phyloP scores from a whole-genome alignment of 2,888 invertebrate genomes.

The Liopterus haemorrhoidalis region DNA sequence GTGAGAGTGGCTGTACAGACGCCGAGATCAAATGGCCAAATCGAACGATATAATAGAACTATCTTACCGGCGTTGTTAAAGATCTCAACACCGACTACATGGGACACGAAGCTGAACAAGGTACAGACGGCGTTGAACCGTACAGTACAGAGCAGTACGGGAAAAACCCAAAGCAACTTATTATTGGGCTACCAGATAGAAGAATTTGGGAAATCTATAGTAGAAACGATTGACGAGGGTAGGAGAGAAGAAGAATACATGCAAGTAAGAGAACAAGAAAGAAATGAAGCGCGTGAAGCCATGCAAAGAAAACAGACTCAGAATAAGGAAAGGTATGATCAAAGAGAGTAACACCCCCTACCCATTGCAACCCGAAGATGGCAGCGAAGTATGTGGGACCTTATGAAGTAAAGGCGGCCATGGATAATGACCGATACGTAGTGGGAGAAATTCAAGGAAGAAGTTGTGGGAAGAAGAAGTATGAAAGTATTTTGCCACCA shows the following conservation, averaged over 20 bases:
- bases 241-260: conserved; percentile 2
- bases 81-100: conserved; percentile 10
- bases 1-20: conserved; percentile 14
- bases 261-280: conserved; percentile 7
- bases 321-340: conserved; percentile 14
- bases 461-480: conserved; percentile 14
- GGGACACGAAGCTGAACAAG: conserved; percentile 8
- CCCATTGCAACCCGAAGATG: conserved; percentile 16
- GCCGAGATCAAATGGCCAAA: conserved; percentile 13
- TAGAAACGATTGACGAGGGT: conserved; percentile 8
- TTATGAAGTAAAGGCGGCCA: conserved; percentile 10
- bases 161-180: conserved; percentile 9
- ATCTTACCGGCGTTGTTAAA: conserved; percentile 18
- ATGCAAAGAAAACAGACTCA: conserved; percentile 7
- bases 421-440: conserved; percentile 19
- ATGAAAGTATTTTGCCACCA: conserved; percentile 18
- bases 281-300: conserved; percentile 10
- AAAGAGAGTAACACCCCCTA: conserved; percentile 5
- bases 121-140: conserved; percentile 9
- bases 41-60: conserved; percentile 16
- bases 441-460: conserved; percentile 18
- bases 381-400: conserved; percentile 15
- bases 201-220: conserved; percentile 11
- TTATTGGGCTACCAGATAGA: conserved; percentile 10
- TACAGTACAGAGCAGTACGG: conserved; percentile 6